These are phyloP conservation scores for chimpanzee (Pan troglodytes) DNA, from an alignment of 2,113 vertebrate genomes.

Conservation along the genomic window DNA sequence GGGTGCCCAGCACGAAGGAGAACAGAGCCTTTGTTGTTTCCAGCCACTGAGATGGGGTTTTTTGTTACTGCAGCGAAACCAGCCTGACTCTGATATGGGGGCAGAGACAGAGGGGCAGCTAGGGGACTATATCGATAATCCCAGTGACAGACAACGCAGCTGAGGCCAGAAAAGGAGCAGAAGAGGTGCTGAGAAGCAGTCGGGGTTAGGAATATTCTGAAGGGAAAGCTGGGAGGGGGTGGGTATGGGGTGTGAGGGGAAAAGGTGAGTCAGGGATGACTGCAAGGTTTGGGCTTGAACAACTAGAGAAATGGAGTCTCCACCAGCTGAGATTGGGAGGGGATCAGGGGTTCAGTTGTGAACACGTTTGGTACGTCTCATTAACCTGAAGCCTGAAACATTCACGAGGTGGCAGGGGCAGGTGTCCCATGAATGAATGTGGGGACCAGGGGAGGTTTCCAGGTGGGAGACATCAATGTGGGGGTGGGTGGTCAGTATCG, in stretches of 20 bases:
- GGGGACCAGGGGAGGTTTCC: background rate
- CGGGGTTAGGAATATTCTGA: fast-evolving
- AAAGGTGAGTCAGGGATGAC: fast-evolving
- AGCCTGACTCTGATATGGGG: background rate
- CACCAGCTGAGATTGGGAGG: fast-evolving
- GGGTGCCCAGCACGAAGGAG: fast-evolving
- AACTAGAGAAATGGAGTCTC: background rate
- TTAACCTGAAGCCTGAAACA: fast-evolving
- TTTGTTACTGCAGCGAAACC: background rate
- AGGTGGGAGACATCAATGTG: background rate
- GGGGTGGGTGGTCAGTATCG: fast-evolving
- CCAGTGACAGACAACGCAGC: fast-evolving
- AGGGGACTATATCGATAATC: background rate
- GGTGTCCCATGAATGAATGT: background rate
- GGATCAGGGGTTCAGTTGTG: background rate
- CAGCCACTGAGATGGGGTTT: background rate
- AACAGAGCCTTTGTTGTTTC: background rate
- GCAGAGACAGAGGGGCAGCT: background rate
- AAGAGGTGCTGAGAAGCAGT: no score
- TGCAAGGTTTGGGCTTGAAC: background rate
- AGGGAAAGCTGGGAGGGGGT: background rate
- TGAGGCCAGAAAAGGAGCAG: background rate
- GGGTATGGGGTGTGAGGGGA: no score
- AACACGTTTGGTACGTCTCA: fast-evolving
- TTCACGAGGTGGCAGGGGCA: background rate